These are phyloP conservation scores for Campoplex capitator DNA, from an alignment of 2,888 invertebrate species.

Conservation along the genomic window DNA sequence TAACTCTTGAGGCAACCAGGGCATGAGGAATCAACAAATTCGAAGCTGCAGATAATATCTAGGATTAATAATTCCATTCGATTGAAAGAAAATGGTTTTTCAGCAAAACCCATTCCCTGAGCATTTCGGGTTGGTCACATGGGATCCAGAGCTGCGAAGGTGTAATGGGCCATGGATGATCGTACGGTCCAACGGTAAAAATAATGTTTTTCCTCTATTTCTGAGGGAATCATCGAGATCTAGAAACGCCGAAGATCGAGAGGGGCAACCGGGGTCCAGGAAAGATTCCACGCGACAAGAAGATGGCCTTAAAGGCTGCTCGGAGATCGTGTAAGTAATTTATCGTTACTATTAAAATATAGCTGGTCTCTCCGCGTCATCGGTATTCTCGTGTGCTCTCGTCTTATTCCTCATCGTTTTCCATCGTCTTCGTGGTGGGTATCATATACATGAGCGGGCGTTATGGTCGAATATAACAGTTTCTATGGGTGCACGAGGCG, in stretches of 20 bases:
- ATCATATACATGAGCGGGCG: conserved; percentile 72
- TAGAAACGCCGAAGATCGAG: not conserved
- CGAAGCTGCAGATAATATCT: not conserved
- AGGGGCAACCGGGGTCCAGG: not conserved
- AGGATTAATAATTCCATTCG: not conserved
- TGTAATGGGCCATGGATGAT: too few species aligned
- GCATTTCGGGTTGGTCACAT: not conserved
- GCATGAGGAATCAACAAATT: not conserved
- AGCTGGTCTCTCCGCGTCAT: conserved; percentile 71
- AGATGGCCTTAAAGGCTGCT: conserved; percentile 30
- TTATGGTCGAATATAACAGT: conserved; percentile 83
- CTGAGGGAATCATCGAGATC: not conserved
- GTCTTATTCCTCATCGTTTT: conserved; percentile 52
- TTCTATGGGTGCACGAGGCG: conserved; percentile 83
- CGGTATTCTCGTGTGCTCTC: conserved; percentile 23
- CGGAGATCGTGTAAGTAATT: conserved; percentile 79
- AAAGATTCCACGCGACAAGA: conserved; percentile 8
- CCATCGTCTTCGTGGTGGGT: conserved; percentile 81
- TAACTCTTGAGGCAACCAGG: not conserved
- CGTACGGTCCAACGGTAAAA: too few species aligned
- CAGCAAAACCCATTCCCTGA: not conserved
- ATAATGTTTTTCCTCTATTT: not conserved
- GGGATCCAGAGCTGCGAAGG: too few species aligned
- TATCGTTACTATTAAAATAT: conserved; percentile 83
- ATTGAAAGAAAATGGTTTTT: not conserved